phyloP scores from a whole-genome alignment of 2,888 invertebrate genomes.

The Tipula confusa region DNA sequence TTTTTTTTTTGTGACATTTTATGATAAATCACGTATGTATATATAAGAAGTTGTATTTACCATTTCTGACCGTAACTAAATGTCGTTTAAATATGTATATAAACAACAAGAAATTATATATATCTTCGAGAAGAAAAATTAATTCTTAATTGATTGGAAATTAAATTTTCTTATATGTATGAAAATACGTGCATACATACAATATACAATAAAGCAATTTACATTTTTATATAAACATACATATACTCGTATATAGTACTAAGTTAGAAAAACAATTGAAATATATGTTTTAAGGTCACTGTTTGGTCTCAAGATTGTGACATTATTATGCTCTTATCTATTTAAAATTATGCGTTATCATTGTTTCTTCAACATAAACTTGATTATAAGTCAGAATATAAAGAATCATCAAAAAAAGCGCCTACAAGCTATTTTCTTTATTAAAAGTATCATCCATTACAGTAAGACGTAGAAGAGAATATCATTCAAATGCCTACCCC shows the following conservation, averaged over 20 bases:
- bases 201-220: neutral
- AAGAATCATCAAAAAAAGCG: too few relatives aligned
- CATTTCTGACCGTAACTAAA: constrained; percentile 12
- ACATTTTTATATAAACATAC: neutral
- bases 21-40: neutral
- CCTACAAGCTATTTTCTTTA: too few relatives aligned
- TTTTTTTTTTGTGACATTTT: neutral
- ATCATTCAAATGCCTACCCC: too few relatives aligned
- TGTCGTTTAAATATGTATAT: neutral
- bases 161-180: neutral
- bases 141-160: constrained; percentile 3
- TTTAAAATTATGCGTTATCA: too few relatives aligned
- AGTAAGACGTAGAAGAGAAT: too few relatives aligned
- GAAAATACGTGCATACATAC: too few relatives aligned
- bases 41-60: neutral
- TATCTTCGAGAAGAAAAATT: neutral
- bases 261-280: too few relatives aligned
- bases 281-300: neutral
- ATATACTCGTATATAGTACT: too few relatives aligned
- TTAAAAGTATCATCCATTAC: too few relatives aligned
- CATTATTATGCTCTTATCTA: too few relatives aligned
- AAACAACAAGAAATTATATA: constrained; percentile 13
- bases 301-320: neutral
- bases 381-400: too few relatives aligned
- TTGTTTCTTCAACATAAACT: too few relatives aligned